Evolutionary conservation across 2,113 vertebrate species (phyloP).

Genomic region (Labeo rohita): DNA sequence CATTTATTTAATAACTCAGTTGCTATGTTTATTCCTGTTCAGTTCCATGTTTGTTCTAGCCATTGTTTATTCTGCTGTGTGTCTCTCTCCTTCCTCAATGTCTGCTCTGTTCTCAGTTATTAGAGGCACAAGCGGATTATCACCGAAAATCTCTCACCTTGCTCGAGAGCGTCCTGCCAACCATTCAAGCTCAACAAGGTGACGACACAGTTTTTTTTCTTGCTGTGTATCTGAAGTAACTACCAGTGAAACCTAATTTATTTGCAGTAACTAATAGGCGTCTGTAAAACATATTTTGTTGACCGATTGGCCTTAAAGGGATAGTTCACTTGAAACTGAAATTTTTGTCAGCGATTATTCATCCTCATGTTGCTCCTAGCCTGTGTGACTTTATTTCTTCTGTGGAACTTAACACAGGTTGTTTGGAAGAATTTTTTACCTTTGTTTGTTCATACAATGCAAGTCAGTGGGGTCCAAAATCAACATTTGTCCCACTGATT

Average conservation of each 20-base stretch:
- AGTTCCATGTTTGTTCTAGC: constrained; percentile 39
- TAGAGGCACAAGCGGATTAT: constrained; percentile 99
- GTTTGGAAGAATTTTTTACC: background rate
- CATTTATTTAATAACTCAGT: constrained; percentile 22
- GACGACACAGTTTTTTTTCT: background rate
- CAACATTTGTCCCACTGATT: background rate
- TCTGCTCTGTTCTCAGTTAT: constrained; percentile 92
- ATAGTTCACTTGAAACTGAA: background rate
- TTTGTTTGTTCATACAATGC: background rate
- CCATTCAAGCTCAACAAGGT: constrained; percentile 98
- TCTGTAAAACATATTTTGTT: background rate
- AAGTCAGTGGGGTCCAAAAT: background rate
- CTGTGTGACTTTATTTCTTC: background rate
- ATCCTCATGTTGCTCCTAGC: too few relatives aligned
- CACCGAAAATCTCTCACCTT: constrained; percentile 97
- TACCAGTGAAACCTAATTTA: background rate
- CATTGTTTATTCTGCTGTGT: constrained; percentile 19
- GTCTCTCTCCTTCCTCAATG: constrained; percentile 70
- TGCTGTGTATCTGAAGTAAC: background rate
- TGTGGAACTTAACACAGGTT: background rate
- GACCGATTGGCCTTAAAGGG: background rate
- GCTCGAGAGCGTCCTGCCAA: constrained; percentile 93
- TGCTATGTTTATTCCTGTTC: constrained; percentile 53
- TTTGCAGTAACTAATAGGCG: background rate
- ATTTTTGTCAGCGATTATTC: too few relatives aligned